Conservation (phyloP, 2,113 vertebrate genomes). For the Cardinalis cardinalis region DNA sequence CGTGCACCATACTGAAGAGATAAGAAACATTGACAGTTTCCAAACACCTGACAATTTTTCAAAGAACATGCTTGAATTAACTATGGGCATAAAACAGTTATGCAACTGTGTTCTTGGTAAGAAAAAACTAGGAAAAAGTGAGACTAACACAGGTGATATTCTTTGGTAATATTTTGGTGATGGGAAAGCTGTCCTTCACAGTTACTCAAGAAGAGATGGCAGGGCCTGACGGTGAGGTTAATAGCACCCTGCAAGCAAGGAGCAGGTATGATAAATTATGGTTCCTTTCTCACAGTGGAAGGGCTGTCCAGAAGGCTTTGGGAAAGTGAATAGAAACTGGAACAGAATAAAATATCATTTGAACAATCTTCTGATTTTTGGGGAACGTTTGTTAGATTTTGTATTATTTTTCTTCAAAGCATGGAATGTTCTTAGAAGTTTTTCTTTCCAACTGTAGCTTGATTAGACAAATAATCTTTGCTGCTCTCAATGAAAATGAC, state of each 20-base stretch:
- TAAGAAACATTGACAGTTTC: not conserved
- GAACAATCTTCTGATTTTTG: not conserved
- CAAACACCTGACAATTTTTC: not conserved
- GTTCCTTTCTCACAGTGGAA: conserved; percentile 18
- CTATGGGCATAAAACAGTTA: not conserved
- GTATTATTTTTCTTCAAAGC: not conserved
- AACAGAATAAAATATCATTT: not conserved
- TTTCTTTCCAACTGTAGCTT: not conserved
- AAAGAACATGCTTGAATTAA: not conserved
- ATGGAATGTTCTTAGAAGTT: not conserved
- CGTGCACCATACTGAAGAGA: not conserved
- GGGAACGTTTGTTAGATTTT: not conserved
- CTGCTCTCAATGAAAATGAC: not conserved
- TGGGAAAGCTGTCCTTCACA: conserved; percentile 14
- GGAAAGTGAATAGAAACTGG: not conserved
- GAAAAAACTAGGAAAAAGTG: not conserved
- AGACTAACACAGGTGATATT: not conserved
- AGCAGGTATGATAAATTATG: conserved; percentile 22
- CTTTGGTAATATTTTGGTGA: not conserved
- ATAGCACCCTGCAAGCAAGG: not conserved
- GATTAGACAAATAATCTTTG: not conserved
- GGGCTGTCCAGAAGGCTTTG: not conserved
- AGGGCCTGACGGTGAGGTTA: conserved; percentile 13
- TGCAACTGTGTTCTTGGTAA: not conserved
- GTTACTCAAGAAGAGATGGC: conserved; percentile 38